Base-by-base conservation (phyloP, 1,140 invertebrate species). In the Lordiphosa clarofinis region DNA sequence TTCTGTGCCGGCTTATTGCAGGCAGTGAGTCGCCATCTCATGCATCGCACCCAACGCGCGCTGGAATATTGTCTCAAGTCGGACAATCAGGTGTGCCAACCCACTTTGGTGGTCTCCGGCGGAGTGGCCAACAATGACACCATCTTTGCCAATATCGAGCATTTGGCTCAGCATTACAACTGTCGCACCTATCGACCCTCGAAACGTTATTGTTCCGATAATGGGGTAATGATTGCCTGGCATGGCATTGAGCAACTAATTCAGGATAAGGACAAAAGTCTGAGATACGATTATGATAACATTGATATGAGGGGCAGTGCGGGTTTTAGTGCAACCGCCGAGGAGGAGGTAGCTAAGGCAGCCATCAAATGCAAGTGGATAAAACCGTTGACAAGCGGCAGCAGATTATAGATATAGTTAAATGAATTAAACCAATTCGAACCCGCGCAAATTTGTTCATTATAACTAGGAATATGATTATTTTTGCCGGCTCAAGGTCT, bases 141-240 rank as follows among this genome's bases (percentile, higher is more conserved):
- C 81, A 94, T 99, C 11, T 92, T 92, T 43, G 89, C 91, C 57
- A 91, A 92, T 49, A 88, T 99, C 4, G 69, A 90, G 74, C 88
- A 93, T 56, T 73, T 98, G 40, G 95, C 95, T 81, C 62, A 91
- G 4, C 89, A 93, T 57, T 91, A 92, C 66, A 91, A 90, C 19
- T 96, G 93, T 73, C 90, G 91, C 70, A 91, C 94, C 12, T 91
- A 92, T 39, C 91, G 94, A 65, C 97, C 98, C 12, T 95, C 96
- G 10, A 92, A 94, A n/a, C 91, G 93, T 79, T 91, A 98, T 1
- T 99, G 98, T 86, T 98, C 96, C 3, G 98, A 99, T 89, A 99
- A 99, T 93, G 98, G 98, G 12, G 91, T 98, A n/a, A 99, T 99
- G 98, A 97, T 99, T 68, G 98, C 98, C 13, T 99, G 98, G 98